Evolutionary conservation across 2,113 vertebrate genomes (phyloP), one percentile per base, ranked within the genome.

Genomic region (Cepphus grylle): DNA sequence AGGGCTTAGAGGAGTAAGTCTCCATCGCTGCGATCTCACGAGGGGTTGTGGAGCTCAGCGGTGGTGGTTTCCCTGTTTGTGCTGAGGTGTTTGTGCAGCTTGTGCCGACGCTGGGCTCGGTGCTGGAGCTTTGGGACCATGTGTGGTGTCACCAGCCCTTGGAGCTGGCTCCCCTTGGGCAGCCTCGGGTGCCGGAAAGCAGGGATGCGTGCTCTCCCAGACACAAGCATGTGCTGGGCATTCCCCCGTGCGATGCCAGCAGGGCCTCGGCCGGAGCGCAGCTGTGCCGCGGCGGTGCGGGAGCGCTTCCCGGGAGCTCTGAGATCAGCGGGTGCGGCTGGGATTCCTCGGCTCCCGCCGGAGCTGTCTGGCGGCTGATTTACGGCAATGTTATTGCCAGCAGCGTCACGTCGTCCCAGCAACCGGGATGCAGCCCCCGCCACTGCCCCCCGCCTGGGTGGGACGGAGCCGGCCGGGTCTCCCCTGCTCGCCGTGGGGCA

Each of bases 311-410:
- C 21, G 1, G 18, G 84, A 79, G 91, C 29, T 5, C 82, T 95
- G 93, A 95, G 93, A 83, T 95, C 92, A 88, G 86, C 29, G 94
- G 94, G 94, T 40, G 94, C 40, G 93, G 93, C 89, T 22, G 47
- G 94, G 90, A 94, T 95, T 96, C 96, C 93, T 95, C 18, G 3
- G 70, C 83, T 97, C 95, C 81, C 84, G 3, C 21, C 1, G 62
- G 94, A 63, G 78, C 56, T 61, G 55, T 86, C 88, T 81, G 87
- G 71, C 21, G 2, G 88, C 58, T 88, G 82, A 92, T 95, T 83
- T 94, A 94, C 17, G 0, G n/a, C 4, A n/a, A 32, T 95, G 93
- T 96, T 96, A 47, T 90, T 96, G 94, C 94, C 80, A 80, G 90
- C 16, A 79, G 43, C 36, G 4, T 52, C 80, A 79, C 0, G 80